phyloP scores from a whole-genome alignment of 2,888 invertebrate species.

The Mystacides longicornis region DNA sequence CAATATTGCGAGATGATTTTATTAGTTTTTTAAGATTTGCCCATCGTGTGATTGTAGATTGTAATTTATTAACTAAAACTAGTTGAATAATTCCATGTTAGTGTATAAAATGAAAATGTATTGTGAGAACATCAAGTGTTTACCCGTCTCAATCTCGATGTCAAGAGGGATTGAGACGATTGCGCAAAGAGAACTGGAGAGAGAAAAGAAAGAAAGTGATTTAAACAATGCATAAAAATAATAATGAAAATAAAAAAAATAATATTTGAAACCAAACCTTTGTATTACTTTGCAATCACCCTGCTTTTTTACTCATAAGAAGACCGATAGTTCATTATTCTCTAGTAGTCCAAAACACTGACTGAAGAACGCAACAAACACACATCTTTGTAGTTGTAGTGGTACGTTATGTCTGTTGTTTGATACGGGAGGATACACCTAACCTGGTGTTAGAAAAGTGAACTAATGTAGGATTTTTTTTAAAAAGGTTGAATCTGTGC shows the following conservation, averaged over 20 bases:
- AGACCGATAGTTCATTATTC: too few relatives aligned
- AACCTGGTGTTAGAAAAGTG: too few relatives aligned
- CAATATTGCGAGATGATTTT: neutral
- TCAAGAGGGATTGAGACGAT: slow-evolving; percentile 11
- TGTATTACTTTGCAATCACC: too few relatives aligned
- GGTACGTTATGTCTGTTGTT: too few relatives aligned
- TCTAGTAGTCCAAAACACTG: too few relatives aligned
- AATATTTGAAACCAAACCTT: slow-evolving; percentile 9
- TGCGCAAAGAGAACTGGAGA: slow-evolving; percentile 5
- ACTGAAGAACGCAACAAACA: too few relatives aligned
- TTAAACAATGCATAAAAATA: slow-evolving; percentile 25
- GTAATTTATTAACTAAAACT: slow-evolving; percentile 24
- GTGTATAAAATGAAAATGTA: slow-evolving; percentile 23
- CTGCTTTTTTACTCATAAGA: too few relatives aligned
- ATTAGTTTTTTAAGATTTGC: slow-evolving; percentile 23
- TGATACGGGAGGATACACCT: too few relatives aligned
- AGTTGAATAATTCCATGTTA: slow-evolving; percentile 25
- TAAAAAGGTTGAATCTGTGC: too few relatives aligned
- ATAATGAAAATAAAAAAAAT: slow-evolving; percentile 25
- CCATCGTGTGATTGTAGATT: slow-evolving; percentile 27
- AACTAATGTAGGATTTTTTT: too few relatives aligned
- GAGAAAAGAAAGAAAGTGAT: slow-evolving; percentile 7
- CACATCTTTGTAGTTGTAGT: too few relatives aligned
- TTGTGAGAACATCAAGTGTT: slow-evolving; percentile 18
- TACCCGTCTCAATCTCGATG: too few relatives aligned